phyloP scores from a whole-genome alignment of 2,797 vertebrate genomes.

The Gila robusta region DNA sequence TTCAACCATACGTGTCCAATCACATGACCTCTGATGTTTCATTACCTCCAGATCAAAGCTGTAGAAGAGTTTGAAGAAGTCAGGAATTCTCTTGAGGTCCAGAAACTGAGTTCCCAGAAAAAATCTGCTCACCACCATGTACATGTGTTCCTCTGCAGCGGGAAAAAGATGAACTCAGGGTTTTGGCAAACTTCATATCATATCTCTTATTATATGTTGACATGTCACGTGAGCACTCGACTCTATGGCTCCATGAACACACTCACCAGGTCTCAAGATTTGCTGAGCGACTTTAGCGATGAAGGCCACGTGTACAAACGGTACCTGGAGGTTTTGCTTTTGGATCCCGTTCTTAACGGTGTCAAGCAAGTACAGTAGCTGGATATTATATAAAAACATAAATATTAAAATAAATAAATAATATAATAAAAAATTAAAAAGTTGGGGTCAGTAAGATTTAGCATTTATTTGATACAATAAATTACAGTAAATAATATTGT shows the following conservation, averaged over 20 bases:
- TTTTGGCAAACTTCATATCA: constrained; percentile 16
- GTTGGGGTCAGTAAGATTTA: neutral
- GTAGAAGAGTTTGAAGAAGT: constrained; percentile 94
- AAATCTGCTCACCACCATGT: constrained; percentile 88
- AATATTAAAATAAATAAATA: neutral
- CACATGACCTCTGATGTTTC: neutral
- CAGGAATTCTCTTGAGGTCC: constrained; percentile 89
- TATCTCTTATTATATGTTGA: neutral
- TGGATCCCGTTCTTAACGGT: constrained; percentile 87
- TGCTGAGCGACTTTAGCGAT: constrained; percentile 86
- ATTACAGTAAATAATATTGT: constrained; percentile 4
- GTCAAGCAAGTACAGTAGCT: constrained; percentile 94
- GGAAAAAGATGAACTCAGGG: constrained; percentile 20
- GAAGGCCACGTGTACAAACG: constrained; percentile 86
- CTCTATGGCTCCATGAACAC: constrained; percentile 32
- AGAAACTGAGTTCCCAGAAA: constrained; percentile 90
- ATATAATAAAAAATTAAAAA: neutral
- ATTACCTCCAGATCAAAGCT: constrained; percentile 91
- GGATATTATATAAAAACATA: constrained; percentile 22
- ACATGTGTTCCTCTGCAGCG: constrained; percentile 93
- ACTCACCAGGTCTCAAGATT: constrained; percentile 94
- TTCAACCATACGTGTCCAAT: neutral
- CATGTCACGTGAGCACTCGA: neutral
- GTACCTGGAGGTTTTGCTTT: constrained; percentile 83
- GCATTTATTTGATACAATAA: neutral